A percentile compares a stretch with the other conserved stretches of the same genome.
Conservation (phyloP, 2,797 vertebrate species). For the Poecilia gillii region DNA sequence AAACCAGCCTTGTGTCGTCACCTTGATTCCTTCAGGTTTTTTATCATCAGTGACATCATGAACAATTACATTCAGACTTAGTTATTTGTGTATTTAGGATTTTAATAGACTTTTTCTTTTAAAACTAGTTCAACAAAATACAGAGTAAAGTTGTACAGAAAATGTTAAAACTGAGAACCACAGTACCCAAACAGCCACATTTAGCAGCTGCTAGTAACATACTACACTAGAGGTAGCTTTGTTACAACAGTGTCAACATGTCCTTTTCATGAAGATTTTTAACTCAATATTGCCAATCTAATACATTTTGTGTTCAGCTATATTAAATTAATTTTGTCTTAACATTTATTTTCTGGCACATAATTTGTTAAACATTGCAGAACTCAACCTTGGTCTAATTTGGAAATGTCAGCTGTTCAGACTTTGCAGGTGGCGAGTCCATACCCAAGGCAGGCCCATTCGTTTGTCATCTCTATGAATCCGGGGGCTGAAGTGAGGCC, state of each 20-base stretch:
- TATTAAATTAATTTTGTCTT: neutral
- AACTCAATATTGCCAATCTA: neutral
- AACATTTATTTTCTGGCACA: neutral
- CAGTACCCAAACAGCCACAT: neutral
- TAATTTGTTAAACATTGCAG: neutral
- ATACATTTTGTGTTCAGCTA: neutral
- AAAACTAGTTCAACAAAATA: neutral
- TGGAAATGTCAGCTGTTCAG: neutral
- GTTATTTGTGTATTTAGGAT: neutral
- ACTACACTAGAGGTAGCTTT: neutral
- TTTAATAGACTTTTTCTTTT: neutral
- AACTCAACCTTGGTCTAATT: neutral
- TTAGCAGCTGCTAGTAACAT: neutral
- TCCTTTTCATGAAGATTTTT: neutral
- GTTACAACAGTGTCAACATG: neutral
- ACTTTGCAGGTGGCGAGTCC: constrained; percentile 18
- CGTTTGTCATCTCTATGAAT: constrained; percentile 45
- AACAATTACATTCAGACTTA: neutral
- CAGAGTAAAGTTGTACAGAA: neutral
- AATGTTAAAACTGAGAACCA: neutral
- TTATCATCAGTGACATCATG: neutral
- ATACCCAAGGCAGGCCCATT: constrained; percentile 42
- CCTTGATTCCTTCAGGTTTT: neutral
- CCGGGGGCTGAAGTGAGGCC: constrained; percentile 33
- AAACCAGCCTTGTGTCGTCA: neutral